Percentiles rank a stretch among this genome's conserved stretches.
These are phyloP conservation scores for Xerus rutilus DNA, from an alignment of 2,797 vertebrate species.

Conservation along the genomic window DNA sequence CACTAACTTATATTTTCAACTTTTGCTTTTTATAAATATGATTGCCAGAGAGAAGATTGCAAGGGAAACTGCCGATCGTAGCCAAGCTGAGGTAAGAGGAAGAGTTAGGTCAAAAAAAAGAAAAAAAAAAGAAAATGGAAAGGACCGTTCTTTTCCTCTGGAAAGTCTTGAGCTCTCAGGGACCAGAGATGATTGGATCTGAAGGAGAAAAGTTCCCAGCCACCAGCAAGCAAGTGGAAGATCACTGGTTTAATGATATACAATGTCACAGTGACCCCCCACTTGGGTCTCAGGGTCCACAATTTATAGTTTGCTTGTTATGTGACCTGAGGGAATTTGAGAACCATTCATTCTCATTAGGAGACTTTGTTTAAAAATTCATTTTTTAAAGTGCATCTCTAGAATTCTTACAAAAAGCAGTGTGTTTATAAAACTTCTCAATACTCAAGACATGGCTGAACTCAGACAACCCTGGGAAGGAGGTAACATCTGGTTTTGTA, in stretches of 20 bases:
- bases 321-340: constrained; percentile 31
- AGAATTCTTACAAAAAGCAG: constrained; percentile 49
- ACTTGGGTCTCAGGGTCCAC: background rate
- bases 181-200: background rate
- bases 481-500: background rate
- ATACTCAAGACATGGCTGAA: constrained; percentile 7
- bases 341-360: constrained; percentile 41
- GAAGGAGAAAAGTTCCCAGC: background rate
- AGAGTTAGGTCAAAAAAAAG: background rate
- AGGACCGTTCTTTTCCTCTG: background rate
- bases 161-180: background rate
- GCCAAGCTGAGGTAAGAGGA: background rate
- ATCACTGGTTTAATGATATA: background rate
- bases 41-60: background rate
- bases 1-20: background rate
- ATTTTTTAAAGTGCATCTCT: constrained; percentile 39
- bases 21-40: constrained; percentile 9
- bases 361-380: background rate
- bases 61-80: background rate
- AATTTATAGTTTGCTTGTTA: constrained; percentile 41
- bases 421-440: constrained; percentile 39
- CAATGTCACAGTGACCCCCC: constrained; percentile 35
- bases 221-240: background rate
- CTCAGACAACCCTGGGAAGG: background rate
- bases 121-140: background rate